Evolutionary conservation across 2,888 invertebrate genomes (phyloP), one percentile per base, ranked within the genome.

Genomic region (Adineta ricciae): DNA sequence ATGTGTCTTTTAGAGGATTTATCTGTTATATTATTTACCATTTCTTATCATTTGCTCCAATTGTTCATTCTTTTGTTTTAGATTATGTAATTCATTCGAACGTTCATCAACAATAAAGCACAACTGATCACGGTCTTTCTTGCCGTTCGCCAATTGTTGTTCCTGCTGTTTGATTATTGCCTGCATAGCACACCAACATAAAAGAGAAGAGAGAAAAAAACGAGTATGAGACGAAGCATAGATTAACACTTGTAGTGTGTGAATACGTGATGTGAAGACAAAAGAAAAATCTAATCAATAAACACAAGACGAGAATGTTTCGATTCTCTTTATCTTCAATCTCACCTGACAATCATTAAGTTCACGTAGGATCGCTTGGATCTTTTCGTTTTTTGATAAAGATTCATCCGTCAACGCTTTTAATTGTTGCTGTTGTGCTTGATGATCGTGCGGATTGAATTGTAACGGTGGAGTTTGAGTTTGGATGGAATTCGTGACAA

Each of bases 41-140:
- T 78, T 78, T 78, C 78, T 78, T 78, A 78, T 78, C 78, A 78
- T 78, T 78, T 78, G 78, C 41, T 78, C 41, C n/a, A 78, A 78
- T 78, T 78, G 78, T 78, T 78, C 78, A 78, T 78, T 78, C 41
- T 78, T 78, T 78, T 78, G 41, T 36, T 78, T 78, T 19, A 41
- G 41, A 78, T 78, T 78, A 78, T n/a, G 78, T 78, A 78, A 78
- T 78, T 78, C 78, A 24, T 38, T 78, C 41, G 38, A 24, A 78
- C 78, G 78, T 36, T 78, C 78, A 78, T 78, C 41, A 21, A 78
- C 11, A 41, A 41, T 41, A 41, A 41, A 41, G 3, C 41, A 41
- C 41, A 78, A 78, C 32, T 78, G 78, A 78, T 78, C 78, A 9
- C 78, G 78, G 0, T 78, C 78, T 5, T 78, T 78, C 14, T 41